Evolutionary conservation across 2,797 vertebrate species (phyloP).

Genomic region (Phoeniculus purpureus): DNA sequence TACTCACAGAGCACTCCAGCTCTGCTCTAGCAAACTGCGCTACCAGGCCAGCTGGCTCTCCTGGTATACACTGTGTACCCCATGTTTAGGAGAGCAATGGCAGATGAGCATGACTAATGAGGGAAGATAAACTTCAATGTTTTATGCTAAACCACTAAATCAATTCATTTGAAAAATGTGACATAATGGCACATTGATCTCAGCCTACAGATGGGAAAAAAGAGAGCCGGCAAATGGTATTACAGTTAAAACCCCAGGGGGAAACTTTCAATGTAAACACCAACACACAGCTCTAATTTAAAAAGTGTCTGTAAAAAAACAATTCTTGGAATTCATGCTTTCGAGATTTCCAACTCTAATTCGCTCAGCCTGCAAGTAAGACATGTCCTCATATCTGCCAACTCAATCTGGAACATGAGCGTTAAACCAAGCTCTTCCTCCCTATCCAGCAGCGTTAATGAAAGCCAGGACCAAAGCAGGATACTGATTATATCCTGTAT

Average conservation of each 20-base stretch:
- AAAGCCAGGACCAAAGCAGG: neutral
- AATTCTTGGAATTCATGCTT: neutral
- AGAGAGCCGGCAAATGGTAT: neutral
- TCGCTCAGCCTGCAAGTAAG: neutral
- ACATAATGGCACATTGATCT: slow-evolving; percentile 25
- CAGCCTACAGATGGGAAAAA: slow-evolving; percentile 14
- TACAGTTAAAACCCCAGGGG: neutral
- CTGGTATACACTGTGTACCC: neutral
- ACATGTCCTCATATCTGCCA: neutral
- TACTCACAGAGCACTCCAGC: neutral
- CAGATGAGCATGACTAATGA: slow-evolving; percentile 15
- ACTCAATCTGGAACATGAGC: neutral
- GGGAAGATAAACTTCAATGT: neutral
- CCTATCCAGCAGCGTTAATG: neutral
- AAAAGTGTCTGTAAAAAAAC: neutral
- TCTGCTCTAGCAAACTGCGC: neutral
- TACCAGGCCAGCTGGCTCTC: neutral
- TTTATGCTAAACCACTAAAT: slow-evolving; percentile 21
- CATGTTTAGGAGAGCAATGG: neutral
- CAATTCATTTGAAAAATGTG: slow-evolving; percentile 33
- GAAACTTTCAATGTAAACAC: slow-evolving; percentile 9
- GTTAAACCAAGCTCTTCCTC: neutral
- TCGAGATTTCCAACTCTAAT: neutral
- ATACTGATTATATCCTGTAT: neutral
- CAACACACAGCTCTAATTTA: slow-evolving; percentile 1